Evolutionary conservation across 2,113 vertebrate species (phyloP), one percentile per base, ranked within the genome.

Genomic region (Pangasianodon hypophthalmus): DNA sequence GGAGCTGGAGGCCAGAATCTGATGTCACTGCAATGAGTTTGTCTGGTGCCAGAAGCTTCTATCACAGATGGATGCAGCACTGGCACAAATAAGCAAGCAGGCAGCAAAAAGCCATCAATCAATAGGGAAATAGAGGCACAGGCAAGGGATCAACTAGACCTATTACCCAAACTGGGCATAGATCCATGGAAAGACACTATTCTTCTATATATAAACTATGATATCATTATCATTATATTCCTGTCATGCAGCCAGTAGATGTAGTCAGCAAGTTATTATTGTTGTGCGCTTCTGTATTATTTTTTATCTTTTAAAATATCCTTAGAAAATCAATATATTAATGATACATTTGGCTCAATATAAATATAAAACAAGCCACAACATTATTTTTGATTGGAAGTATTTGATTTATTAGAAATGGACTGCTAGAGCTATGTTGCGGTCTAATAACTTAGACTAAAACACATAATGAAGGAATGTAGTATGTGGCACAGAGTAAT

Each of bases 21-120:
- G 52, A 91, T 84, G 88, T 89, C 71, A 69, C 18, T 90, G 54
- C 60, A 75, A 19, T 52, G 7, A 89, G 86, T 58, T 85, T 73
- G 37, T 73, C 52, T 56, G 14, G 26, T 73, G 80, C 77, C 89
- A 87, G 52, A 37, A 56, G 75, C 79, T 83, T 91, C 73, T 67
- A 46, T 86, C 46, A 71, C 64, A 85, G 84, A 73, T 69, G 41
- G 52, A 71, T n/a, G 32, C 54, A 50, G 86, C 46, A 54, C 32
- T 90, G 91, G 91, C 83, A 86, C 85, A 88, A 79, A 90, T 69
- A 88, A 80, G 86, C 82, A 85, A 54, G 56, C 56, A 87, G 64
- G 80, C 46, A 91, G 79, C 50, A 91, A 81, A 84, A 86, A 90
- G 75, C 88, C 58, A 80, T 85, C 44, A 3, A 88, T 90, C 86